Conservation (phyloP, 2,888 invertebrate species). For the Conops quadrifasciatus region DNA sequence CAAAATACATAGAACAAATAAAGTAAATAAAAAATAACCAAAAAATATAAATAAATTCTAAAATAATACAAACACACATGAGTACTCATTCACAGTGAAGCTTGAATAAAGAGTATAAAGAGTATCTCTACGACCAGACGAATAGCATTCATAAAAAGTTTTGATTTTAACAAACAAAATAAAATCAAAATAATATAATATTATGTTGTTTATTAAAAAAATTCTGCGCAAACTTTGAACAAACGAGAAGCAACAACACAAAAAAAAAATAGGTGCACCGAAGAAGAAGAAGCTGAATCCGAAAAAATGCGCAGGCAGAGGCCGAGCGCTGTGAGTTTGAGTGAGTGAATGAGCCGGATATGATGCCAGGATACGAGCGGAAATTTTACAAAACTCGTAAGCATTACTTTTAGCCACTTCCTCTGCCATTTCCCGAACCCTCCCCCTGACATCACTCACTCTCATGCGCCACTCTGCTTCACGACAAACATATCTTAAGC, state of each 20-base stretch:
- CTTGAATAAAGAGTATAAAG: no score
- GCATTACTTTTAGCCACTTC: neutral
- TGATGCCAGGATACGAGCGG: constrained; percentile 44
- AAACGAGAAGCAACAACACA: neutral
- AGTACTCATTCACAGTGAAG: no score
- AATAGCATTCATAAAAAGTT: neutral
- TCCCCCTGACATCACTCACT: neutral
- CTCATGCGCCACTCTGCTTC: neutral
- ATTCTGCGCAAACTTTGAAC: neutral
- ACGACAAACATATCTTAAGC: neutral
- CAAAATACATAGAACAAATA: no score
- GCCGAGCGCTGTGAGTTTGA: no score
- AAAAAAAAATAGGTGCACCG: neutral
- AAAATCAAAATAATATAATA: no score
- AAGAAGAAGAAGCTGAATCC: neutral
- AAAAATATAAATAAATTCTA: no score
- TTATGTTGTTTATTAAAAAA: neutral
- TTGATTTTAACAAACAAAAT: constrained; percentile 9
- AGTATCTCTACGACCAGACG: neutral
- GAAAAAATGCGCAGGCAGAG: no score
- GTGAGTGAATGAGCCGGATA: constrained; percentile 35
- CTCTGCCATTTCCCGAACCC: neutral
- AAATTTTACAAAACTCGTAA: constrained; percentile 35
- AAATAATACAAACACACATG: no score
- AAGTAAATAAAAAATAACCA: no score